Conservation (phyloP, 64 coral and sea anemone genomes). For the Stichodactyla mertensii region DNA sequence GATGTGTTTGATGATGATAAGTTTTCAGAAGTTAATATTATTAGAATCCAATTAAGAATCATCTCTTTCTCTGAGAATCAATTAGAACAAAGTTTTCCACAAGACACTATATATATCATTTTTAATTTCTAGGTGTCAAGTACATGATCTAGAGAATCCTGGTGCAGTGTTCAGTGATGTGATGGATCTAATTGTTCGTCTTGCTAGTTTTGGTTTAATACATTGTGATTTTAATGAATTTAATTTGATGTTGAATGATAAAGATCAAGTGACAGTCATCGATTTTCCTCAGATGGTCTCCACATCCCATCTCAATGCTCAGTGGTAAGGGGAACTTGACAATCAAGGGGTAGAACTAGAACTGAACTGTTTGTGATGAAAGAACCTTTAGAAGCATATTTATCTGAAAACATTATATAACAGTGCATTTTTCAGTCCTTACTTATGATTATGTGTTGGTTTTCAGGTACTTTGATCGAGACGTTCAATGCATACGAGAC, state of each 20-base stretch:
- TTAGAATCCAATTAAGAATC: background rate
- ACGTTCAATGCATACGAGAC: constrained; percentile 88
- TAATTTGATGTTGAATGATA: constrained; percentile 80
- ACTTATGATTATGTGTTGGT: background rate
- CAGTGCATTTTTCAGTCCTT: background rate
- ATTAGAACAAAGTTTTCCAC: too few relatives aligned
- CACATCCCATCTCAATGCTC: constrained; percentile 94
- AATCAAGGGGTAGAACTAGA: too few relatives aligned
- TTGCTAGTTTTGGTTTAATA: constrained; percentile 84
- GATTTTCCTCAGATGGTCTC: constrained; percentile 99
- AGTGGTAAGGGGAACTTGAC: constrained; percentile 51
- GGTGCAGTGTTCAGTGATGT: constrained; percentile 71
- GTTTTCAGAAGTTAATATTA: background rate
- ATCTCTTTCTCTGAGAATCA: background rate
- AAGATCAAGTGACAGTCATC: constrained; percentile 88
- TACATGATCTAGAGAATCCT: constrained; percentile 70
- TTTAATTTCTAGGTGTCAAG: constrained; percentile 62
- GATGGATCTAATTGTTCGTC: constrained; percentile 86
- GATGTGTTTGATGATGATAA: background rate
- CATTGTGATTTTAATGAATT: constrained; percentile 99
- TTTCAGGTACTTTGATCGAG: constrained; percentile 96
- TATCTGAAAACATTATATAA: too few relatives aligned
- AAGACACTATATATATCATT: background rate
- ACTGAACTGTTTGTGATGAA: too few relatives aligned
- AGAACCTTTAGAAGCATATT: too few relatives aligned